These are phyloP conservation scores for Notechis scutatus DNA, from an alignment of 2,113 vertebrate species.

Conservation along the genomic window DNA sequence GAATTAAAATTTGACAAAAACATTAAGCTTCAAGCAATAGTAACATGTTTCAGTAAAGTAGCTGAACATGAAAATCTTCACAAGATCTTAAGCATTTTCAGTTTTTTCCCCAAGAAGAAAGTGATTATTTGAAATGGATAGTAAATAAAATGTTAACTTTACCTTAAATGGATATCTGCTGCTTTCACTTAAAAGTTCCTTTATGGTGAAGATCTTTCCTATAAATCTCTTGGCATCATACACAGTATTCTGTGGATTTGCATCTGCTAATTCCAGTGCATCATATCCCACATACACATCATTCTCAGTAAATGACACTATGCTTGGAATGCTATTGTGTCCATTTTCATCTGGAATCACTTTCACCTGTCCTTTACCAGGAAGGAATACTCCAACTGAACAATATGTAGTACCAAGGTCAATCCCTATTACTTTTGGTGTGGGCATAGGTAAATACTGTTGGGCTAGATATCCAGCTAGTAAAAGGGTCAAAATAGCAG, in stretches of 20 bases:
- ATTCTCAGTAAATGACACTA: constrained; percentile 81
- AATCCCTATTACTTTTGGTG: constrained; percentile 89
- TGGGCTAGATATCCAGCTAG: constrained; percentile 94
- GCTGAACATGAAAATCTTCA: background rate
- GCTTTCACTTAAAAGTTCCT: constrained; percentile 80
- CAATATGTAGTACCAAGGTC: constrained; percentile 97
- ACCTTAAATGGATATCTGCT: constrained; percentile 94
- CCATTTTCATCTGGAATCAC: constrained; percentile 85
- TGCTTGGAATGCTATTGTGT: constrained; percentile 86
- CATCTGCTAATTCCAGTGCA: constrained; percentile 83
- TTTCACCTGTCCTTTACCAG: constrained; percentile 86
- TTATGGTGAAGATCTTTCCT: constrained; percentile 84
- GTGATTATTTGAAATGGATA: background rate
- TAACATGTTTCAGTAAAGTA: background rate
- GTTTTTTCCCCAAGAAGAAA: background rate
- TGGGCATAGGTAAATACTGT: constrained; percentile 91
- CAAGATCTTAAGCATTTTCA: background rate
- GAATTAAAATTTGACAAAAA: background rate
- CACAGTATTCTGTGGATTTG: constrained; percentile 87
- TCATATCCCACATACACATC: constrained; percentile 82
- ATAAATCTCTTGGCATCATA: constrained; percentile 97
- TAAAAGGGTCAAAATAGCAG: constrained; percentile 86
- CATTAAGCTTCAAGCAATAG: background rate
- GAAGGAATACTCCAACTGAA: constrained; percentile 90
- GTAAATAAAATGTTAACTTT: constrained; percentile 6